Conservation (phyloP, 2,797 vertebrate species). For the Gymnoscopelus braueri region DNA sequence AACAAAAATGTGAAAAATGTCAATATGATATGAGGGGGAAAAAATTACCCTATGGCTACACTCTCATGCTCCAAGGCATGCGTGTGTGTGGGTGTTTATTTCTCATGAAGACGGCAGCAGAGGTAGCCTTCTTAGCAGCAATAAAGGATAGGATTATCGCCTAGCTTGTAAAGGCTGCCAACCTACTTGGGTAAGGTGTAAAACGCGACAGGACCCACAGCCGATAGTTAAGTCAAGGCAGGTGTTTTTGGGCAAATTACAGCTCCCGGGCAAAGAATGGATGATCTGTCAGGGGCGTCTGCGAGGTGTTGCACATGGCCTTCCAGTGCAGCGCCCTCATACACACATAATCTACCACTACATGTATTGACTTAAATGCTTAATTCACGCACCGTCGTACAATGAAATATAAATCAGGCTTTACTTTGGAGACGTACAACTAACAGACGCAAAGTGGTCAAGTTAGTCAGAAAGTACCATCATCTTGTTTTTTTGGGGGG, state of each 20-base stretch:
- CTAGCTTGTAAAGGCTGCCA: conserved; percentile 77
- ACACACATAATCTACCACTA: conserved; percentile 29
- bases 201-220: conserved; percentile 73
- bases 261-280: conserved; percentile 55
- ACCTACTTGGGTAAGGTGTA: conserved; percentile 73
- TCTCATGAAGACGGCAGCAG: conserved; percentile 47
- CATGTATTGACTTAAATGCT: neutral
- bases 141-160: conserved; percentile 82
- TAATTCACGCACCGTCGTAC: no score
- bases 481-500: no score
- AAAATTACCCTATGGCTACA: no score
- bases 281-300: conserved; percentile 56
- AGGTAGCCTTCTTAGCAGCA: conserved; percentile 74
- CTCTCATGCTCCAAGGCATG: conserved; percentile 34
- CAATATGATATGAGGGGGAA: no score
- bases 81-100: conserved; percentile 55
- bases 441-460: no score
- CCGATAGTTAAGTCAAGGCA: conserved; percentile 75
- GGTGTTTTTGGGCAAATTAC: conserved; percentile 75
- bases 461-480: no score
- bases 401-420: no score
- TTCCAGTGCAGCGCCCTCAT: conserved; percentile 25
- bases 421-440: no score
- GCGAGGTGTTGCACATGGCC: conserved; percentile 46
- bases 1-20: no score